These are phyloP conservation scores for Microtus richardsoni DNA, from an alignment of 2,113 vertebrate species.

Conservation along the genomic window DNA sequence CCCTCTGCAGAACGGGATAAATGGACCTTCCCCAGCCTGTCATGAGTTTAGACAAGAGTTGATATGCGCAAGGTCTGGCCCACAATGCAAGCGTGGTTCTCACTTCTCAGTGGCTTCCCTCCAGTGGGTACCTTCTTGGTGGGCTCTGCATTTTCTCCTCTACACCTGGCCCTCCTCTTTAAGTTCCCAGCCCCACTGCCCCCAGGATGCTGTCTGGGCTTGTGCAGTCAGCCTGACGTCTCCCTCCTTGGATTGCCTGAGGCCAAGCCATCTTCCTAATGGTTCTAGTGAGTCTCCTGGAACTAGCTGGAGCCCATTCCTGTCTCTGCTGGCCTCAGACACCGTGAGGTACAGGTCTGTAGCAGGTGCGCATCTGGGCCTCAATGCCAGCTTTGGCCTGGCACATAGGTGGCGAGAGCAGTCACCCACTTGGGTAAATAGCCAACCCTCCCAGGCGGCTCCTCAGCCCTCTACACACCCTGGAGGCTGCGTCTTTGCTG, in stretches of 20 bases:
- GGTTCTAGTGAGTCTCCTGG: background rate
- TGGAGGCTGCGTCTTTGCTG: background rate
- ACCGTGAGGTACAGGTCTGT: background rate
- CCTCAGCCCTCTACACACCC: background rate
- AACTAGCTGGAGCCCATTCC: background rate
- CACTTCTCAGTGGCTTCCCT: accelerated
- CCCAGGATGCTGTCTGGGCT: background rate
- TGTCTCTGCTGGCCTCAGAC: background rate
- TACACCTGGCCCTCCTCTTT: background rate
- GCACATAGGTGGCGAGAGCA: background rate
- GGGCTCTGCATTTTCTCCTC: background rate
- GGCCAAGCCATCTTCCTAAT: background rate
- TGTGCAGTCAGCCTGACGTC: accelerated
- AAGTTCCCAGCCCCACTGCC: background rate
- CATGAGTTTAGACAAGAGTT: no score
- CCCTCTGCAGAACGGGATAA: background rate
- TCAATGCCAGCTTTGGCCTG: background rate
- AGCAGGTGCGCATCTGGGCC: background rate
- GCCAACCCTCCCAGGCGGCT: background rate
- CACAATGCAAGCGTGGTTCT: accelerated
- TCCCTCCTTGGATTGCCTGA: background rate
- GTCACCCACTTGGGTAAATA: accelerated
- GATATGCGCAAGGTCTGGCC: accelerated
- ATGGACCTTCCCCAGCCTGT: background rate
- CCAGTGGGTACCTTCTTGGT: no score